These are phyloP conservation scores for Nesogale talazaci DNA, from an alignment of 2,113 vertebrate species.

Conservation along the genomic window DNA sequence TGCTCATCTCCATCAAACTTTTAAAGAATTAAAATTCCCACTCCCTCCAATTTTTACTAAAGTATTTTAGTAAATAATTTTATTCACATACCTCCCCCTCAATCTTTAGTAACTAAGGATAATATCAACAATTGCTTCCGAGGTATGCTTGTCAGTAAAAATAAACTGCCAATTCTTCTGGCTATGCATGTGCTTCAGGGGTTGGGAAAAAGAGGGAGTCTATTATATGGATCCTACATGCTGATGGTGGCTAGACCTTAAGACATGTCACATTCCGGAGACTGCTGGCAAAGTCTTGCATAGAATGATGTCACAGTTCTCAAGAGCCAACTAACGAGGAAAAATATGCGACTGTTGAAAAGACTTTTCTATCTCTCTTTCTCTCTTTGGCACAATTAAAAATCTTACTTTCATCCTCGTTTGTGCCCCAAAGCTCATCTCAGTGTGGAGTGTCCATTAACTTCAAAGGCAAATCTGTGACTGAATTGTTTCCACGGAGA, in stretches of 20 bases:
- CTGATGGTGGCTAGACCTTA: background rate
- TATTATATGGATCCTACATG: background rate
- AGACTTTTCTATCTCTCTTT: background rate
- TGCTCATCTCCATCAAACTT: background rate
- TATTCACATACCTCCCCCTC: no score
- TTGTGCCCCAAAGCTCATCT: constrained; percentile 52
- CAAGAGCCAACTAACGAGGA: constrained; percentile 38
- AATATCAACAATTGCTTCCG: background rate
- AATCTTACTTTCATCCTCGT: constrained; percentile 50
- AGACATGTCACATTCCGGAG: background rate
- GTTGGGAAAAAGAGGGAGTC: background rate
- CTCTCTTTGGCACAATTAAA: constrained; percentile 23
- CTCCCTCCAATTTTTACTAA: background rate
- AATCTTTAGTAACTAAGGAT: background rate
- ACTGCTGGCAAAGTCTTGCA: background rate
- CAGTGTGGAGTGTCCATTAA: constrained; percentile 64
- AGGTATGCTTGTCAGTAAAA: constrained; percentile 49
- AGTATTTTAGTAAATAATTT: no score
- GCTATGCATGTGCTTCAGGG: background rate
- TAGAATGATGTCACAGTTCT: constrained; percentile 50
- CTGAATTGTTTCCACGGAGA: constrained; percentile 53
- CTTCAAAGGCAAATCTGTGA: constrained; percentile 63
- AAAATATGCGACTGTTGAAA: constrained; percentile 56
- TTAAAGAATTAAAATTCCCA: no score
- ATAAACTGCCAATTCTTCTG: background rate